Conservation (phyloP, 1,140 invertebrate genomes). For the Metaphire vulgaris region DNA sequence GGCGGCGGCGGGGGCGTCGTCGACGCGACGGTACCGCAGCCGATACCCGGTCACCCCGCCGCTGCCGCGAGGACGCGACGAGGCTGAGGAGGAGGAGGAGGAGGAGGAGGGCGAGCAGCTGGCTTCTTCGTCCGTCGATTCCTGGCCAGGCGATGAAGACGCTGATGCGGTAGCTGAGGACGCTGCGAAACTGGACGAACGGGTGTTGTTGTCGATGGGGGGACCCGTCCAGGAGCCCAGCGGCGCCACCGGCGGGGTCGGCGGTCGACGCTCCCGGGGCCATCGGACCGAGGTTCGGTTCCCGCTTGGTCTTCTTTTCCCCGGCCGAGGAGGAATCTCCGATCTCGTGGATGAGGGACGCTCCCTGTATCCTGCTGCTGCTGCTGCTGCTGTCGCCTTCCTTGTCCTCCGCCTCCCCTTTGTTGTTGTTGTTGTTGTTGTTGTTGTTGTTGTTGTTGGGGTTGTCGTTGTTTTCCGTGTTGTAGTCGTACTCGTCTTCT, state of each 20-base stretch:
- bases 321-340: neutral
- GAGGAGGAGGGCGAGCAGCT: no score
- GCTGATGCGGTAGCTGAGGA: conserved; percentile 10
- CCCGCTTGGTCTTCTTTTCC: neutral
- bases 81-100: neutral
- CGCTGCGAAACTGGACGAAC: conserved; percentile 7
- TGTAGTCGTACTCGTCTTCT: conserved; percentile 1
- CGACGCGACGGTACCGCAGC: conserved; percentile 5
- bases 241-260: no score
- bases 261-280: no score
- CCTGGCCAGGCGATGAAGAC: conserved; percentile 24
- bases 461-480: neutral
- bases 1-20: neutral
- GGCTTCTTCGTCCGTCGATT: conserved; percentile 1
- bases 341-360: neutral
- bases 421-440: conserved; percentile 10
- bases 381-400: neutral
- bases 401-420: neutral
- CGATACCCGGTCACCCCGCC: conserved; percentile 6
- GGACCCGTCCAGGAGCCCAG: neutral
- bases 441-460: neutral
- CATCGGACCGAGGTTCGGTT: neutral
- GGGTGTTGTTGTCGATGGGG: neutral
- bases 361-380: neutral
- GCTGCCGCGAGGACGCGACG: neutral